Conservation (phyloP, 2,888 invertebrate genomes). For the Orgyia antiqua region DNA sequence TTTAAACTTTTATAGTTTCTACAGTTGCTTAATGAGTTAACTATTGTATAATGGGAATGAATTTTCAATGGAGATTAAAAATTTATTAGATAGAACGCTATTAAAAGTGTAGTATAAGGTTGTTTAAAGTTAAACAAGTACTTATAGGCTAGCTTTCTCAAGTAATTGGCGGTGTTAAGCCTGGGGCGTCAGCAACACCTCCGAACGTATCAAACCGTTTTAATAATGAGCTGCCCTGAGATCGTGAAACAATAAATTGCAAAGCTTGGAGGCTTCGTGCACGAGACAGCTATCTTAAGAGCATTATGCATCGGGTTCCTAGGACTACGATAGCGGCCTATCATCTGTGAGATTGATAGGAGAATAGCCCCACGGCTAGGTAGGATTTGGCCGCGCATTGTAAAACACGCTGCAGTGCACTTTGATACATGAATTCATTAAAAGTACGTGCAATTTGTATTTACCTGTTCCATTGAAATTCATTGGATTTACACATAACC, state of each 20-base stretch:
- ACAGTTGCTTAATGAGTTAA: no score
- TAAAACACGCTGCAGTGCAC: slow-evolving; percentile 41
- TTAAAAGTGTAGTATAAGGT: no score
- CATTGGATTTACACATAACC: slow-evolving; percentile 9
- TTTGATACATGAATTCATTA: slow-evolving; percentile 53
- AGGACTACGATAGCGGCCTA: slow-evolving; percentile 63
- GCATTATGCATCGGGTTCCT: slow-evolving; percentile 69
- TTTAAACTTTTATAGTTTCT: no score
- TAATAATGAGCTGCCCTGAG: slow-evolving; percentile 75
- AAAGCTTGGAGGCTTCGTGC: slow-evolving; percentile 77
- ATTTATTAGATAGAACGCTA: no score
- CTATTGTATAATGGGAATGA: no score
- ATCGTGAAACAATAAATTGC: slow-evolving; percentile 79
- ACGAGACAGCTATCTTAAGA: slow-evolving; percentile 74
- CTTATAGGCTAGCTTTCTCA: slow-evolving; percentile 40
- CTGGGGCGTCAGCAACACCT: slow-evolving; percentile 74
- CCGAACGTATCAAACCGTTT: slow-evolving; percentile 76
- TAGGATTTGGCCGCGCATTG: slow-evolving; percentile 57
- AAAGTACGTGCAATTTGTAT: slow-evolving; percentile 39
- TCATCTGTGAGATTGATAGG: slow-evolving; percentile 77
- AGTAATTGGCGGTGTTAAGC: slow-evolving; percentile 71
- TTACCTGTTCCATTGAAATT: slow-evolving; percentile 24
- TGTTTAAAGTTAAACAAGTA: slow-evolving; percentile 61
- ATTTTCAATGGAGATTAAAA: no score
- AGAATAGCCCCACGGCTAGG: slow-evolving; percentile 69